Base-by-base conservation (phyloP, 2,113 vertebrate genomes). In the Symphodus melops region DNA sequence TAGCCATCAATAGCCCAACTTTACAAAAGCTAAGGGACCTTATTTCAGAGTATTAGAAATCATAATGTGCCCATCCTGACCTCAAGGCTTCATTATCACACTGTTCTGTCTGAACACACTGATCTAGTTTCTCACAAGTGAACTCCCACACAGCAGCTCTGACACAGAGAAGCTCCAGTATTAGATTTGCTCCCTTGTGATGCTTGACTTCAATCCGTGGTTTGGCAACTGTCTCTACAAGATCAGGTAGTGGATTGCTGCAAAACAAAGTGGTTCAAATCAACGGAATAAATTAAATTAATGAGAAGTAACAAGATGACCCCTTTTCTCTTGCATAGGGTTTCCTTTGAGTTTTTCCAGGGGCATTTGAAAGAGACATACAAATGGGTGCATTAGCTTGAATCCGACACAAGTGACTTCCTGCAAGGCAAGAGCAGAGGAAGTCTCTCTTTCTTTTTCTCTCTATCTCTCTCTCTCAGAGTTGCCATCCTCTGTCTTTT, bases 401-500 rank as follows among this genome's bases (percentile, higher is more conserved):
- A 62, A 66, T 62, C 66, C 6, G 3, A 68, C 49, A 76, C 37
- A 53, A 61, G 53, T 75, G 71, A 68, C 20, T 68, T 72, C 66
- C 70, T 49, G 74, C 60, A 52, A 55, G 36, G 68, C 49, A 61
- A 36, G 20, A 56, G 56, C 33, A 48, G 36, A 37, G 42, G 20
- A 68, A 68, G 28, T 75, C 81, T 75, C 54, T 73, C 36, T 60
- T 51, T 83, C 44, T 65, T 57, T 44, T 37, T 25, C 25, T 21
- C 56, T 60, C 63, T 66, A 62, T 56, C 62, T 36, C 66, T 76
- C 80, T 39, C 55, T 65, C 63, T 79, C 70, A 20, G 25, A 76
- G 72, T 67, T 68, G 68, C 75, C 80, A 68, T 89, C 68, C 81
- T 76, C 82, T 75, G 85, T 86, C 77, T 87, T 84, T 82, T 86